phyloP scores from a whole-genome alignment of 2,888 invertebrate species.

The Amphiduros pacificus region DNA sequence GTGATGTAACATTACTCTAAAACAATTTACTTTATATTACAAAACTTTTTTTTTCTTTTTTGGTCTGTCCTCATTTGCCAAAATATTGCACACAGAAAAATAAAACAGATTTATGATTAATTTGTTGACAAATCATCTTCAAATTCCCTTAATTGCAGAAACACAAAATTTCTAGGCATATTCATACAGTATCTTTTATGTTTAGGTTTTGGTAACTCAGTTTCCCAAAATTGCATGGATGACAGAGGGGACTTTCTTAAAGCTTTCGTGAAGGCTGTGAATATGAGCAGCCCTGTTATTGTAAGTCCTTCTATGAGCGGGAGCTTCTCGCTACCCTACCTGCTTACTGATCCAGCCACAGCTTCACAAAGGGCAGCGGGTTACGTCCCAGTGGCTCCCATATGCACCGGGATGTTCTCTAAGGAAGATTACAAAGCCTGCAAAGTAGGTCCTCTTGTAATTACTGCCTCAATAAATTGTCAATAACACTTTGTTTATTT shows the following conservation, averaged over 20 bases:
- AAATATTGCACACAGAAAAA: not conserved
- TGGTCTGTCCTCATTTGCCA: not conserved
- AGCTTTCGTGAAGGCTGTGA: conserved; percentile 42
- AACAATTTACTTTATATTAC: not conserved
- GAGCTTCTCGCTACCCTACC: conserved; percentile 57
- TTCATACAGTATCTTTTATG: no score
- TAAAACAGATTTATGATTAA: not conserved
- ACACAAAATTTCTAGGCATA: not conserved
- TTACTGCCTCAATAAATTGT: no score
- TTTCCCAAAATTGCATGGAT: no score
- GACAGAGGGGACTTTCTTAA: conserved; percentile 20
- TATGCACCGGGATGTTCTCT: conserved; percentile 40
- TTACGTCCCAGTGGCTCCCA: conserved; percentile 61
- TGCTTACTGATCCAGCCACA: conserved; percentile 42
- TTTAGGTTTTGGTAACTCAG: no score
- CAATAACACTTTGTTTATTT: no score
- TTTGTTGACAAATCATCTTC: not conserved
- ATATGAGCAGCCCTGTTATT: conserved; percentile 55
- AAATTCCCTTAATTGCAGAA: not conserved
- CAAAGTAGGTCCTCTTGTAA: no score
- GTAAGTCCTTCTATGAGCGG: conserved; percentile 64
- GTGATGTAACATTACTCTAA: not conserved
- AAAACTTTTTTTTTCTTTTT: not conserved
- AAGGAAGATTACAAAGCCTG: conserved; percentile 33
- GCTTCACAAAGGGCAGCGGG: conserved; percentile 48